phyloP scores from a whole-genome alignment of 2,113 vertebrate genomes.

The Columba janthina region DNA sequence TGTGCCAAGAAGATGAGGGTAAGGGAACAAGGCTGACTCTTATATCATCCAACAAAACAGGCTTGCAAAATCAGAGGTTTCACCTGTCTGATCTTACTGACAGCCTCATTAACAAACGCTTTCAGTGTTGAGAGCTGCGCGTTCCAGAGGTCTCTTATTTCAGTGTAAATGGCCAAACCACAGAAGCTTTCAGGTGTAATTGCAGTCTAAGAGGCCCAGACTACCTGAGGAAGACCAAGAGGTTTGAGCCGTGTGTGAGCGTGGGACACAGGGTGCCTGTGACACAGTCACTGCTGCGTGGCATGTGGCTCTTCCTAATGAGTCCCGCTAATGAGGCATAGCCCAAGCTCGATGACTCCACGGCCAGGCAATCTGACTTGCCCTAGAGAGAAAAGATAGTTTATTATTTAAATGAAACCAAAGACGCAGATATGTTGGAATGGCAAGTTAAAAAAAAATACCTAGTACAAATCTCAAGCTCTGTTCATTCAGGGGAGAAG shows the following conservation, averaged over 20 bases:
- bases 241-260: background rate
- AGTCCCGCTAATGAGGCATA: rapidly evolving
- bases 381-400: background rate
- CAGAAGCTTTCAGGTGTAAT: background rate
- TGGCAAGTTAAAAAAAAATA: background rate
- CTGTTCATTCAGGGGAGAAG: background rate
- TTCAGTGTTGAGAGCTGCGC: background rate
- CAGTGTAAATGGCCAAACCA: background rate
- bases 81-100: background rate
- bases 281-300: rapidly evolving
- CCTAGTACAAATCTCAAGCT: rapidly evolving
- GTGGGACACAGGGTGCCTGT: rapidly evolving
- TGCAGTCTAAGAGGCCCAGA: rapidly evolving
- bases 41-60: background rate
- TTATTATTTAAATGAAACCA: background rate
- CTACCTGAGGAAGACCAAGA: background rate
- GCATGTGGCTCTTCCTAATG: background rate
- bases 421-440: background rate
- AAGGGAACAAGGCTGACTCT: background rate
- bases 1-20: background rate
- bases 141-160: background rate
- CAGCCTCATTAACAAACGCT: background rate
- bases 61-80: background rate
- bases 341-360: rapidly evolving
- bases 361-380: background rate